Evolutionary conservation across 2,113 vertebrate species (phyloP), one percentile per base, ranked within the genome.

Genomic region (Cnemophilus loriae): DNA sequence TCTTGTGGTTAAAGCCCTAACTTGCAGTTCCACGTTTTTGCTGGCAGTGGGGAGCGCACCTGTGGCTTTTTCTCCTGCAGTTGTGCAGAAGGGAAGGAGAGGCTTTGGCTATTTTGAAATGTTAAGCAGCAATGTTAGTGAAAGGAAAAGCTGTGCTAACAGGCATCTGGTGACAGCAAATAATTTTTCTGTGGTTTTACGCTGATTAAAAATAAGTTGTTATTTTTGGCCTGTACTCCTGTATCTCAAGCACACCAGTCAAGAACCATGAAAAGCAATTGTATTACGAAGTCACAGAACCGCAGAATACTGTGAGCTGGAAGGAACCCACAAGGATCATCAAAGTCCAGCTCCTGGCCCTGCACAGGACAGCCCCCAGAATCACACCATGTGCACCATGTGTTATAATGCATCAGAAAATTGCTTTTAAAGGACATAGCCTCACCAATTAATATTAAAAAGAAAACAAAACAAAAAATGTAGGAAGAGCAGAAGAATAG

Each of bases 21-120:
- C 16, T 41, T 78, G 86, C 96, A 89, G 39, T 8, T 63, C 39
- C 42, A 22, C 7, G 2, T 22, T 77, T 59, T 8, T 4, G 6
- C 13, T 18, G 3, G 1, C 0, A 0, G 56, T 5, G 18, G 27
- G 27, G 35, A 59, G 44, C 0, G 0, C 3, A 12, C 6, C n/a
- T 14, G 23, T 0, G 28, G 3, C 13, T 11, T n/a, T 60, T 67
- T 32, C 16, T 63, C 27, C 32, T 19, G 1, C 47, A 20, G 24
- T 2, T 41, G n/a, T 3, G 32, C 47, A 69, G 44, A 67, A 11
- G 3, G 3, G 20, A 10, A 19, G 33, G 47, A 20, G 27, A 68
- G 7, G 4, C 28, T 73, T 67, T 27, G 17, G 10, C 23, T n/a
- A n/a, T n/a, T n/a, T 39, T 9, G 14, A 10, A 30, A 24, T 12